These are phyloP conservation scores for Nudaria mundana DNA, from an alignment of 2,888 invertebrate species.

Conservation along the genomic window DNA sequence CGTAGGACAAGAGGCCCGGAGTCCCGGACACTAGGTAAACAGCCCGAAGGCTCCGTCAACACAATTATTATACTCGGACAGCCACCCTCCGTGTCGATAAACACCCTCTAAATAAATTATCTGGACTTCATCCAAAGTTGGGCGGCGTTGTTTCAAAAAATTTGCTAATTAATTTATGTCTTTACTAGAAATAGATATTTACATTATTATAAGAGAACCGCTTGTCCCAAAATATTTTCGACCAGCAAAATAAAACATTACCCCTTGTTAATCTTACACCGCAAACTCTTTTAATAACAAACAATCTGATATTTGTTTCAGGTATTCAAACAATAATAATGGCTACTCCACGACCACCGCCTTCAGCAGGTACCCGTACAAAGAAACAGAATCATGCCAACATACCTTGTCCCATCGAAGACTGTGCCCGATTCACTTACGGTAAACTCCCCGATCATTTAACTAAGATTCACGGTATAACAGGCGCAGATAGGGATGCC, in stretches of 20 bases:
- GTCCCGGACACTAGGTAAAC: slow-evolving; percentile 53
- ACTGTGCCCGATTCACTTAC: slow-evolving; percentile 77
- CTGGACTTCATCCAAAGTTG: slow-evolving; percentile 55
- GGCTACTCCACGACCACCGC: slow-evolving; percentile 55
- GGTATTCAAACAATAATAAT: slow-evolving; percentile 24
- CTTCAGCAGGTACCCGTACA: slow-evolving; percentile 56
- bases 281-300: too few relatives aligned
- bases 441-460: slow-evolving; percentile 77
- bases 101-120: slow-evolving; percentile 79
- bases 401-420: slow-evolving; percentile 77
- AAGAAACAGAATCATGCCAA: slow-evolving; percentile 80
- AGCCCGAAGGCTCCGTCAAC: slow-evolving; percentile 73
- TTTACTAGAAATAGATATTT: slow-evolving; percentile 3
- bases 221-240: too few relatives aligned
- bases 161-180: slow-evolving; percentile 26
- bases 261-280: too few relatives aligned
- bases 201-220: background rate
- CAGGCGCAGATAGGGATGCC: slow-evolving; percentile 71
- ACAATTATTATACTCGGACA: slow-evolving; percentile 81
- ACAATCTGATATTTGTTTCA: slow-evolving; percentile 32
- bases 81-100: slow-evolving; percentile 70
- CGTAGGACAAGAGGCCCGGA: slow-evolving; percentile 59
- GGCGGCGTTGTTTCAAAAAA: slow-evolving; percentile 18
- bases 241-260: too few relatives aligned
- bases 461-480: slow-evolving; percentile 75